These are phyloP conservation scores for Siderastrea radians DNA, from an alignment of 92 coral and sea anemone genomes.

Conservation along the genomic window DNA sequence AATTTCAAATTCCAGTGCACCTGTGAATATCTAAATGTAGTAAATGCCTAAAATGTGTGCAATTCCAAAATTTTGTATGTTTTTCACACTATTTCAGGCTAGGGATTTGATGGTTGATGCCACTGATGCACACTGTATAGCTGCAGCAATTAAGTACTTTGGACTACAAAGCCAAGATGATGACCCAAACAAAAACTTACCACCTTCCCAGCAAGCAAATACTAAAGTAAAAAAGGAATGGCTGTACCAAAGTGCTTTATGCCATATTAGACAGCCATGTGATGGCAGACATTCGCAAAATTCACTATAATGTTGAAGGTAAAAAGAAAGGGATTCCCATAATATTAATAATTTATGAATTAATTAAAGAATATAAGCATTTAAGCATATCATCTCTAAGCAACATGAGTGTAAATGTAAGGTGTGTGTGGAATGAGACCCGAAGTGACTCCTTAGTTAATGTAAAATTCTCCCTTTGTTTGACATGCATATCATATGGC, in stretches of 20 bases:
- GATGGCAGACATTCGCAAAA: slow-evolving; percentile 24
- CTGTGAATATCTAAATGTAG: too few relatives aligned
- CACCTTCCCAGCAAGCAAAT: slow-evolving; percentile 1
- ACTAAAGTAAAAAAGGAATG: slow-evolving; percentile 55
- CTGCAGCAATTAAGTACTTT: slow-evolving; percentile 53
- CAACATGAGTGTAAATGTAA: too few relatives aligned
- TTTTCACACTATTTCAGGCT: neutral
- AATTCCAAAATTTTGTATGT: neutral
- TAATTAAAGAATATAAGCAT: neutral
- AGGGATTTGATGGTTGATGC: slow-evolving; percentile 9
- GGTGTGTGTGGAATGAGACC: too few relatives aligned
- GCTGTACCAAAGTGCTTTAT: slow-evolving; percentile 41
- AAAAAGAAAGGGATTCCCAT: slow-evolving; percentile 1
- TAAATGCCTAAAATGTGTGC: too few relatives aligned
- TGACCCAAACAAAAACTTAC: slow-evolving; percentile 16
- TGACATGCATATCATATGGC: too few relatives aligned
- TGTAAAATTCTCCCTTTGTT: too few relatives aligned
- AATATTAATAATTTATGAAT: neutral
- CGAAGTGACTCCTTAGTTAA: too few relatives aligned
- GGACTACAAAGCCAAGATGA: slow-evolving; percentile 38
- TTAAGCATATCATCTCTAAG: too few relatives aligned
- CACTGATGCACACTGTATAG: slow-evolving; percentile 59
- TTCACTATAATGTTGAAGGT: slow-evolving; percentile 16
- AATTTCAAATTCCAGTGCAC: too few relatives aligned
- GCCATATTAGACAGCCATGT: slow-evolving; percentile 40